phyloP scores from a whole-genome alignment of 2,797 vertebrate genomes.

The Hyperoplus lanceolatus region DNA sequence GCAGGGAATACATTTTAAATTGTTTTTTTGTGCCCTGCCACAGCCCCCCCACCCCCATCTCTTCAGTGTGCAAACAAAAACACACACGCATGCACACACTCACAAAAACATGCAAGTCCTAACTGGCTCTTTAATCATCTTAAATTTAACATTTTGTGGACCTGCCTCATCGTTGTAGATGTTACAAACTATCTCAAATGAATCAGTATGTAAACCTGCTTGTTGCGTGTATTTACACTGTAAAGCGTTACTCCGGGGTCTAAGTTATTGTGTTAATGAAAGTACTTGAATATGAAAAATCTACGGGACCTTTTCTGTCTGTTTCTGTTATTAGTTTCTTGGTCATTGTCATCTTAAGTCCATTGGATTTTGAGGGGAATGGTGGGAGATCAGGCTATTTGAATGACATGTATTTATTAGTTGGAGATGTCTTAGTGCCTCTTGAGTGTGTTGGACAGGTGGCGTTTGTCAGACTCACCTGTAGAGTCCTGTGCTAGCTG shows the following conservation, averaged over 20 bases:
- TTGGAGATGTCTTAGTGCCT: slow-evolving; percentile 77
- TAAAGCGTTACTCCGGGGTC: slow-evolving; percentile 77
- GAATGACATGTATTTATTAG: slow-evolving; percentile 78
- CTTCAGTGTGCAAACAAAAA: slow-evolving; percentile 4
- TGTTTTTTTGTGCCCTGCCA: slow-evolving; percentile 67
- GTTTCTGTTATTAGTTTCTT: slow-evolving; percentile 24
- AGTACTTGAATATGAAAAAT: slow-evolving; percentile 87
- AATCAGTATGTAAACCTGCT: slow-evolving; percentile 79
- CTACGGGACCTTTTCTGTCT: slow-evolving; percentile 72
- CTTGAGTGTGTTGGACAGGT: slow-evolving; percentile 52
- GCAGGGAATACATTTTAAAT: slow-evolving; percentile 70
- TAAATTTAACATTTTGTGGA: slow-evolving; percentile 51
- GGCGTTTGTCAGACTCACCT: slow-evolving; percentile 23
- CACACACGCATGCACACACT: slow-evolving; percentile 14
- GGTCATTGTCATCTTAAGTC: slow-evolving; percentile 56
- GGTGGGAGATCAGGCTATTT: slow-evolving; percentile 61
- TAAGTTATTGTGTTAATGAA: slow-evolving; percentile 87
- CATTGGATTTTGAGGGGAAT: slow-evolving; percentile 60
- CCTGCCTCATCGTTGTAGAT: slow-evolving; percentile 66
- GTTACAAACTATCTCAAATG: slow-evolving; percentile 63
- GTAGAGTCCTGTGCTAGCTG: slow-evolving; percentile 24
- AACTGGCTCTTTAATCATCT: slow-evolving; percentile 24
- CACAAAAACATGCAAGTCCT: slow-evolving; percentile 28
- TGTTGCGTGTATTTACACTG: slow-evolving; percentile 81
- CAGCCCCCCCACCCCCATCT: background rate